A percentile compares a stretch with the other conserved stretches of the same genome.
Conservation (phyloP, 2,113 vertebrate genomes). For the Upupa epops region DNA sequence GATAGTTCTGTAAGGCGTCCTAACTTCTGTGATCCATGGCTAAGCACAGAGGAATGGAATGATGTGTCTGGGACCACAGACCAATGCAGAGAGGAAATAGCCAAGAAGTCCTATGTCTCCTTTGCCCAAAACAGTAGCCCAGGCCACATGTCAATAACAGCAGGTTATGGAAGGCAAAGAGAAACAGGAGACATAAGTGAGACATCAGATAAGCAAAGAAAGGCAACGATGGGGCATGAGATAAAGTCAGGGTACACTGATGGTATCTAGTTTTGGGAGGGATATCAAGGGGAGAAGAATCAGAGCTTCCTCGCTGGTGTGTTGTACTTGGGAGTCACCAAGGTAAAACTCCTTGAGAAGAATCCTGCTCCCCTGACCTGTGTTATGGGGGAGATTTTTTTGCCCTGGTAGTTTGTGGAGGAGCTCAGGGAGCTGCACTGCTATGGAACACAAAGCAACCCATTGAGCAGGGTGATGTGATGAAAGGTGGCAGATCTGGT, state of each 20-base stretch:
- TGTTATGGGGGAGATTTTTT: background rate
- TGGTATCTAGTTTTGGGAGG: background rate
- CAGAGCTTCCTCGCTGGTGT: background rate
- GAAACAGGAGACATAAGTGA: background rate
- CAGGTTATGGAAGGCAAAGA: background rate
- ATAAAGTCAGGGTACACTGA: background rate
- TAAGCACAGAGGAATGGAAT: background rate
- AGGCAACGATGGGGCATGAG: background rate
- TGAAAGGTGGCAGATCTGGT: background rate
- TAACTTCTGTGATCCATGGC: background rate
- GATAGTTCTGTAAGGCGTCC: background rate
- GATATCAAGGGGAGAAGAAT: background rate
- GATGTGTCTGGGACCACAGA: background rate
- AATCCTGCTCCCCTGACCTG: background rate
- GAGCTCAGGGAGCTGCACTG: background rate
- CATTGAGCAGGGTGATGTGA: background rate
- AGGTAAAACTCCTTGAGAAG: background rate
- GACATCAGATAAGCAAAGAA: conserved; percentile 1
- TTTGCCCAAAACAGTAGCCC: background rate
- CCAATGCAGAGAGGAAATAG: background rate
- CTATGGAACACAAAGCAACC: background rate
- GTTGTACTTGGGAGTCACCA: background rate
- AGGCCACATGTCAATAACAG: background rate
- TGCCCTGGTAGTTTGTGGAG: too few relatives aligned
- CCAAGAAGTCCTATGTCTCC: background rate